Base-by-base conservation (phyloP, 2,888 invertebrate genomes). In the Drosophila algonquin region DNA sequence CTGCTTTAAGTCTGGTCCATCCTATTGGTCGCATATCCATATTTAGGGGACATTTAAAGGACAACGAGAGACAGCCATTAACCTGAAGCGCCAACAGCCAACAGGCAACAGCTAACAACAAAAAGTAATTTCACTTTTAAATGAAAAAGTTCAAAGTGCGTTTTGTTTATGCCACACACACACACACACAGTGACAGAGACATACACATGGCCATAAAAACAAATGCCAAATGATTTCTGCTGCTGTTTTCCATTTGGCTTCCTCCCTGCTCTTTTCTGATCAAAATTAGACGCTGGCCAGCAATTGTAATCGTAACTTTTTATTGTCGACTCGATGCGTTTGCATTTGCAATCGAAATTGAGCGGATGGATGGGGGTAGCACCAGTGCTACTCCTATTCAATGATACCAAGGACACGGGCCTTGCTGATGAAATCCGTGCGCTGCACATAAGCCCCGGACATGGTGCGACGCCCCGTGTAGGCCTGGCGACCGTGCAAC, bases 371-470 rank as follows among this genome's bases (percentile, higher is more conserved):
- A n/a, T 45, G 53, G 52, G 44, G 46, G 3, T 30, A 32, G 1
- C 40, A 21, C 21, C 21, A 21, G 21, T 21, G n/a, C 9, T 27
- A 14, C 10, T 52, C 3, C 64, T 73, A 91, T 47, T 90, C 89
- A 57, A 94, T 93, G 10, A 94, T 91, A 21, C 92, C 91, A 45
- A 93, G 85, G 1, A 90, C 81, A 21, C 94, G 90, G 0, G 95
- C 95, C 82, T 93, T 94, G 81, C 95, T 94, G 56, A 94, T 89
- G 93, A 94, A 95, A 90, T 95, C 96, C 64, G 95, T 95, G 53
- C 96, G 93, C 7, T 95, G 93, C 35, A 97, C 93, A 91, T 97
- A 97, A 77, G 95, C 95, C 0, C 96, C 96, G 58, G 94, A 93
- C 84, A 97, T 93, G 21, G 93, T 92, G 47, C 97, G 93, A 8